Conservation (phyloP, 2,888 invertebrate species). For the Conchocele bisecta region DNA sequence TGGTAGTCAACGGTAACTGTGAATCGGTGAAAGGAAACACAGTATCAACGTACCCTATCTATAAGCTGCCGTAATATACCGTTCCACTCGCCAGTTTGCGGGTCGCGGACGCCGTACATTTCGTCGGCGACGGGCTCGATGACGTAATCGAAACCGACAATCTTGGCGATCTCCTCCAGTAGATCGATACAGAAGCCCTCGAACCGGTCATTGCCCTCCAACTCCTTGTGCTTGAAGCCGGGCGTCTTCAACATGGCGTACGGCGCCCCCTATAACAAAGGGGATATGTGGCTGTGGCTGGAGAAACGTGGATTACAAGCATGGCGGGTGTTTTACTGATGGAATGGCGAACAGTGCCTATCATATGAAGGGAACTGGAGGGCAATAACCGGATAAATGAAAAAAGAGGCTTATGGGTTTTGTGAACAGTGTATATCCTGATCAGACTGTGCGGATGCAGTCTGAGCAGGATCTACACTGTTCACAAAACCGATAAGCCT, state of each 20-base stretch:
- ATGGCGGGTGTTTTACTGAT: too few species aligned
- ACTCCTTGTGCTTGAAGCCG: slow-evolving; percentile 16
- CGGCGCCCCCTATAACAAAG: slow-evolving; percentile 80
- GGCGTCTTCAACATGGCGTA: slow-evolving; percentile 81
- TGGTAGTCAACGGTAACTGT: too few species aligned
- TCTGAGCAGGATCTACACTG: too few species aligned
- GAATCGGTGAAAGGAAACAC: too few species aligned
- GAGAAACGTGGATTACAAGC: neutral
- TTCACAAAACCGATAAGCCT: too few species aligned
- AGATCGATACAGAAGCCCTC: slow-evolving; percentile 91
- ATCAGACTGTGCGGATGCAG: too few species aligned
- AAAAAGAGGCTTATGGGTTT: too few species aligned
- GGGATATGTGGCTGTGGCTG: too few species aligned
- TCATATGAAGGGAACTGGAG: too few species aligned
- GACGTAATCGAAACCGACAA: slow-evolving; percentile 90
- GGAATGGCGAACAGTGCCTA: too few species aligned
- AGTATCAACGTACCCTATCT: slow-evolving; percentile 83
- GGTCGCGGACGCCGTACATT: slow-evolving; percentile 82
- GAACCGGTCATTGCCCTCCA: slow-evolving; percentile 88
- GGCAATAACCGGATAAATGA: too few species aligned
- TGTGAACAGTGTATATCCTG: too few species aligned
- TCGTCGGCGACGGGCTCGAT: slow-evolving; percentile 82
- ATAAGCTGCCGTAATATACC: slow-evolving; percentile 85
- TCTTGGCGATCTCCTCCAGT: slow-evolving; percentile 90
- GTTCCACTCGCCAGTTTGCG: slow-evolving; percentile 84